Evolutionary conservation across 2,113 vertebrate genomes (phyloP).

Genomic region (Chionis minor): DNA sequence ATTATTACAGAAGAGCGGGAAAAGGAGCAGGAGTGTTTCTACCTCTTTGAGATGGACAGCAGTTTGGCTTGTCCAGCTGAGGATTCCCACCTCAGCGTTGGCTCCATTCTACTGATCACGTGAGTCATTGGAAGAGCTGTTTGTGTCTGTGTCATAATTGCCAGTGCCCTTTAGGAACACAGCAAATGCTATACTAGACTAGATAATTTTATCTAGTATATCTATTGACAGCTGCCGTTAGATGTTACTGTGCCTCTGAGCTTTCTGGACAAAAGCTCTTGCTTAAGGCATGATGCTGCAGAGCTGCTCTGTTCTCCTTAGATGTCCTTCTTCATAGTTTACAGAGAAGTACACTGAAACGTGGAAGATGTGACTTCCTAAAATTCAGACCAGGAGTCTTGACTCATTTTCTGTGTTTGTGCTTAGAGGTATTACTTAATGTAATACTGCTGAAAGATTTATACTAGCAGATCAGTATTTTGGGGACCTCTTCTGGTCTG

Average conservation of each 20-base stretch:
- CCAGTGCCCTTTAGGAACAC: background rate
- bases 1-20: conserved; percentile 82
- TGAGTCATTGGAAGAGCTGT: conserved; percentile 69
- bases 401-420: background rate
- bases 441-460: background rate
- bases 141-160: background rate
- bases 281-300: background rate
- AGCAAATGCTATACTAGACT: background rate
- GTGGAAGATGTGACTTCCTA: background rate
- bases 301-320: background rate
- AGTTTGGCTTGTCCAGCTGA: conserved; percentile 82
- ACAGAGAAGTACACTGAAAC: background rate
- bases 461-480: background rate
- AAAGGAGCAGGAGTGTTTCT: conserved; percentile 83
- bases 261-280: background rate
- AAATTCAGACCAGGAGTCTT: background rate
- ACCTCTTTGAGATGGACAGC: conserved; percentile 92
- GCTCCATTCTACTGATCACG: conserved; percentile 91
- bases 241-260: background rate
- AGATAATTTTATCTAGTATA: background rate
- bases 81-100: conserved; percentile 82
- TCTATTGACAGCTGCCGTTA: background rate
- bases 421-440: background rate
- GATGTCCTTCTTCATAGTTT: background rate
- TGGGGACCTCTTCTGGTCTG: background rate